phyloP scores from a whole-genome alignment of 2,113 vertebrate species.

The Forbesichthys agassizii region DNA sequence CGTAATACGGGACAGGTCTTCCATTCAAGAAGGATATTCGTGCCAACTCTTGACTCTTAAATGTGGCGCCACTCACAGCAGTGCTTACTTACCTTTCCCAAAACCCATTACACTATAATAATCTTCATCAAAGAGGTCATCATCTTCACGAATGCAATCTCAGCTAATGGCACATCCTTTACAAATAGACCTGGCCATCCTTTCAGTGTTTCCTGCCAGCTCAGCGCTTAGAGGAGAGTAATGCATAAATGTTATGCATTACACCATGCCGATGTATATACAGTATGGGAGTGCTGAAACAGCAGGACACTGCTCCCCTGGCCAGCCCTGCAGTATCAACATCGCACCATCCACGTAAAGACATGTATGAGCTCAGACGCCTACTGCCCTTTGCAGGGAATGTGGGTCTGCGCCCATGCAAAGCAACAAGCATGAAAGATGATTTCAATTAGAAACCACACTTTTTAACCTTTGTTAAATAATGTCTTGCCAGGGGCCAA shows the following conservation, averaged over 20 bases:
- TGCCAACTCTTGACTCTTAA: constrained; percentile 21
- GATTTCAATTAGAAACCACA: constrained; percentile 6
- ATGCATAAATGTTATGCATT: constrained; percentile 52
- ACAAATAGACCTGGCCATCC: constrained; percentile 38
- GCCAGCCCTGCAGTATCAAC: constrained; percentile 9
- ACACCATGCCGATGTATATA: constrained; percentile 8
- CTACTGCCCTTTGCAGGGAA: not conserved
- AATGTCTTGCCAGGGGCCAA: not conserved
- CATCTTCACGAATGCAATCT: constrained; percentile 43
- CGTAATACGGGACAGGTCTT: constrained; percentile 1
- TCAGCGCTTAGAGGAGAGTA: constrained; percentile 40
- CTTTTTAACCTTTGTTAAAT: constrained; percentile 1
- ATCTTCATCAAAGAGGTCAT: constrained; percentile 40
- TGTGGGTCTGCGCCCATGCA: not conserved
- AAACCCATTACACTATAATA: constrained; percentile 45
- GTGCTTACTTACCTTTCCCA: constrained; percentile 12
- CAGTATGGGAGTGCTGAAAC: constrained; percentile 39
- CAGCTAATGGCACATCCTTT: constrained; percentile 45
- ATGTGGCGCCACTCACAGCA: constrained; percentile 4
- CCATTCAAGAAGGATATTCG: constrained; percentile 5
- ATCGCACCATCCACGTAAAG: constrained; percentile 18
- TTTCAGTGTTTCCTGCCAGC: constrained; percentile 44
- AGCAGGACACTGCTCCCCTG: constrained; percentile 42
- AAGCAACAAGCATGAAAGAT: not conserved
- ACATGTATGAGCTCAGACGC: constrained; percentile 7